Base-by-base conservation (phyloP, 2,888 invertebrate species). In the Synanthedon vespiformis region DNA sequence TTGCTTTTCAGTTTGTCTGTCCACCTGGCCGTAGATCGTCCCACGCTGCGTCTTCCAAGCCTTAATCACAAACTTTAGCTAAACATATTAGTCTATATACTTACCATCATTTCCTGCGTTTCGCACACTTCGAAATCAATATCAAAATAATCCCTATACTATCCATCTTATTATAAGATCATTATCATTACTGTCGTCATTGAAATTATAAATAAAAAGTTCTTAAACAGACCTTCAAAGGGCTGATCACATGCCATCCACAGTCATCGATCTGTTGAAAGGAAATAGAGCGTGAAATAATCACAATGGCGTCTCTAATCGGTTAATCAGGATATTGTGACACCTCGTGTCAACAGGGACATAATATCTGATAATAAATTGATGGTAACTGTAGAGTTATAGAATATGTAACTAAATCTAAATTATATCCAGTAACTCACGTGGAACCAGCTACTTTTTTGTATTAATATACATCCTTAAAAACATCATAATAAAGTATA, bases 261-360 rank as follows among this genome's bases (percentile, higher is more conserved):
- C 60, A 62, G 54, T 65, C 48, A 65, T 61, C 55, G 55, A 22
- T 48, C 22, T 16, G 16, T 60, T 57, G 27, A 51, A 40, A 1
- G 13, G 41, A 65, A 72, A 49, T 69, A 61, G 71, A 71, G 68
- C 74, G 60, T 67, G 61, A 67, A 70, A 52, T 50, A 16, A 64
- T 49, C 62, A 44, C 48, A 48, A 48, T 16, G 48, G 18, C 48
- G 48, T 48, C 16, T 12, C 48, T 48, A 48, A 48, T 22, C 13
- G 16, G 16, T 10, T 18, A 48, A 48, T 48, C 2, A 48, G 16
- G 18, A 11, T 48, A 22, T 16, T 48, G 48, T 16, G 16, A 48
- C 48, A 48, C 18, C 22, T 5, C 6, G 12, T 48, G 12, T 48
- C 12, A 48, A 18, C 34, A 27, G 6, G 27, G 1, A 27, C 1